Percentiles rank a stretch among this genome's conserved stretches.
These are phyloP conservation scores for Pocillopora damicornis DNA, from an alignment of 64 coral and sea anemone species.

Conservation along the genomic window DNA sequence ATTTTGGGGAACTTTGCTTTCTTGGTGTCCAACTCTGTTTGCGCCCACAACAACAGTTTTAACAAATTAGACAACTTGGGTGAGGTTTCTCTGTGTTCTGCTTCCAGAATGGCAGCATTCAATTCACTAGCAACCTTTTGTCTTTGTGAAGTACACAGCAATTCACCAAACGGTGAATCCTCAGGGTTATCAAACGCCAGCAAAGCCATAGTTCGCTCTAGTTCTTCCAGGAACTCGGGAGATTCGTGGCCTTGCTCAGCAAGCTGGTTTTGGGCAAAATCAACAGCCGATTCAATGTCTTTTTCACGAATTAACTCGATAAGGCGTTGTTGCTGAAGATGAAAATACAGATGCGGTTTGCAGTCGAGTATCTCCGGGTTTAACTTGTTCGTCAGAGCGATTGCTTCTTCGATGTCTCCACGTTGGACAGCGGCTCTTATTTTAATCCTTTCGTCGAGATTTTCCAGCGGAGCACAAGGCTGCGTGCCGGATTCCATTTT, in stretches of 20 bases:
- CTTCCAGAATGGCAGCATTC: slow-evolving; percentile 95
- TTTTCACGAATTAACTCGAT: slow-evolving; percentile 99
- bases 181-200: slow-evolving; percentile 96
- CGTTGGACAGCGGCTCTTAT: slow-evolving; percentile 94
- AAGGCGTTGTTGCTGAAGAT: slow-evolving; percentile 96
- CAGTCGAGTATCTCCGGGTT: slow-evolving; percentile 97
- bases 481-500: slow-evolving; percentile 93
- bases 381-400: slow-evolving; percentile 89
- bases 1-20: slow-evolving; percentile 96
- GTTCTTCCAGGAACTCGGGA: slow-evolving; percentile 83
- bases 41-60: slow-evolving; percentile 91
- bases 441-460: slow-evolving; percentile 91
- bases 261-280: slow-evolving; percentile 97
- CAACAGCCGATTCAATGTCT: slow-evolving; percentile 94
- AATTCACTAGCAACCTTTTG: slow-evolving; percentile 99
- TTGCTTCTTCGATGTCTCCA: slow-evolving; percentile 85
- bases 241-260: slow-evolving; percentile 94
- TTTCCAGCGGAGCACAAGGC: slow-evolving; percentile 75
- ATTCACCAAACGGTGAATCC: slow-evolving; percentile 92
- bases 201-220: slow-evolving; percentile 94
- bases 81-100: slow-evolving; percentile 80
- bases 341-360: slow-evolving; percentile 90
- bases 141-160: slow-evolving; percentile 84
- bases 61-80: slow-evolving; percentile 89
- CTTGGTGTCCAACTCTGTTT: slow-evolving; percentile 89